Conservation (phyloP, 2,888 invertebrate genomes). For the Malacosoma neustria region DNA sequence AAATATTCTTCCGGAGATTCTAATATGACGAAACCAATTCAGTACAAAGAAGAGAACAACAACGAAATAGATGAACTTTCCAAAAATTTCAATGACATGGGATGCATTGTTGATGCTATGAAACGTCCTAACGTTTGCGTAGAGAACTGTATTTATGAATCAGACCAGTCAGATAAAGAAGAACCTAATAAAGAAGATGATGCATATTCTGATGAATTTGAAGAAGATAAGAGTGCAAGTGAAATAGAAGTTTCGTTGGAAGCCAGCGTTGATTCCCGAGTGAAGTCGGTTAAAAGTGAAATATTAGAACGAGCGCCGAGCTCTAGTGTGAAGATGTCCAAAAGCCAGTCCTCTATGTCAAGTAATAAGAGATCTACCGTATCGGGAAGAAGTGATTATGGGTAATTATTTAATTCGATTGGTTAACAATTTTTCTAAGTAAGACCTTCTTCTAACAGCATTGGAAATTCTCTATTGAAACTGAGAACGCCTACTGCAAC, state of each 20-base stretch:
- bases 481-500: too few relatives aligned
- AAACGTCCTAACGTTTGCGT: slow-evolving; percentile 60
- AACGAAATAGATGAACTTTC: slow-evolving; percentile 63
- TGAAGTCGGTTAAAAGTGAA: slow-evolving; percentile 23
- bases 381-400: slow-evolving; percentile 46
- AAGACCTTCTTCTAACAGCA: too few relatives aligned
- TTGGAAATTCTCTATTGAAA: too few relatives aligned
- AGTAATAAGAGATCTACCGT: slow-evolving; percentile 34
- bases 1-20: slow-evolving; percentile 54
- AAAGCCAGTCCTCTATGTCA: slow-evolving; percentile 47
- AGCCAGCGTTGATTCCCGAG: slow-evolving; percentile 9
- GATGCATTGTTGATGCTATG: slow-evolving; percentile 57
- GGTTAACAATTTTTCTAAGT: too few relatives aligned
- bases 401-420: slow-evolving; percentile 30
- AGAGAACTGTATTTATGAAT: slow-evolving; percentile 52
- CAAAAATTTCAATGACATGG: slow-evolving; percentile 61
- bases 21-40: slow-evolving; percentile 47
- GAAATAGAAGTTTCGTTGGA: slow-evolving; percentile 17
- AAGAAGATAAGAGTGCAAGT: slow-evolving; percentile 53
- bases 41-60: slow-evolving; percentile 60
- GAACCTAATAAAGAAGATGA: slow-evolving; percentile 36
- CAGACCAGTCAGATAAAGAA: slow-evolving; percentile 30
- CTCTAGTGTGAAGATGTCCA: slow-evolving; percentile 37
- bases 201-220: slow-evolving; percentile 64
- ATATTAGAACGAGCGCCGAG: slow-evolving; percentile 17